phyloP scores from a whole-genome alignment of 2,113 vertebrate species.

The Heterotilapia buettikoferi region DNA sequence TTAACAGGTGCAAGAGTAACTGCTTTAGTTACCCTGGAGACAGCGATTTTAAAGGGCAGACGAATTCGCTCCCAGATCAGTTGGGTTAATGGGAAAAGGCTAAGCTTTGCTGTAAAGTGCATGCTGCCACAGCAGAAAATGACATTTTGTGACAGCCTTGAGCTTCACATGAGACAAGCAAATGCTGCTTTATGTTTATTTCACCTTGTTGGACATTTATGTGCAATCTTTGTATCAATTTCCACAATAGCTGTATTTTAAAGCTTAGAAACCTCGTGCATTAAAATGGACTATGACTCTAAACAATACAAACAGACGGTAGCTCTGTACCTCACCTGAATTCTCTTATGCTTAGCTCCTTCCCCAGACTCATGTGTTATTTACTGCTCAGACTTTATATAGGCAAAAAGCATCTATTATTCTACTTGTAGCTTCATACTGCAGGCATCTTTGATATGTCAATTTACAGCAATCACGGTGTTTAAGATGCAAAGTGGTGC shows the following conservation, averaged over 20 bases:
- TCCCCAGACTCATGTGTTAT: background rate
- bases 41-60: conserved; percentile 45
- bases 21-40: conserved; percentile 59
- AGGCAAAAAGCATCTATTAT: background rate
- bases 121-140: background rate
- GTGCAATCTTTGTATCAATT: background rate
- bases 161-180: background rate
- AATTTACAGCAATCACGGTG: background rate
- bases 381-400: background rate
- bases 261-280: background rate
- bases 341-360: background rate
- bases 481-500: background rate
- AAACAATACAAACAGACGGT: background rate
- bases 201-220: background rate
- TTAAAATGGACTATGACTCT: background rate
- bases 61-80: background rate
- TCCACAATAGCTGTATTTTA: background rate
- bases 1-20: conserved; percentile 36
- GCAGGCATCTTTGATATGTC: background rate
- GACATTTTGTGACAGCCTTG: background rate
- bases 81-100: conserved; percentile 23
- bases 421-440: background rate
- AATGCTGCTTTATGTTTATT: background rate
- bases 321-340: background rate
- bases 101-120: background rate